Conservation (phyloP, 2,797 vertebrate genomes). For the Telmatherina bonti region DNA sequence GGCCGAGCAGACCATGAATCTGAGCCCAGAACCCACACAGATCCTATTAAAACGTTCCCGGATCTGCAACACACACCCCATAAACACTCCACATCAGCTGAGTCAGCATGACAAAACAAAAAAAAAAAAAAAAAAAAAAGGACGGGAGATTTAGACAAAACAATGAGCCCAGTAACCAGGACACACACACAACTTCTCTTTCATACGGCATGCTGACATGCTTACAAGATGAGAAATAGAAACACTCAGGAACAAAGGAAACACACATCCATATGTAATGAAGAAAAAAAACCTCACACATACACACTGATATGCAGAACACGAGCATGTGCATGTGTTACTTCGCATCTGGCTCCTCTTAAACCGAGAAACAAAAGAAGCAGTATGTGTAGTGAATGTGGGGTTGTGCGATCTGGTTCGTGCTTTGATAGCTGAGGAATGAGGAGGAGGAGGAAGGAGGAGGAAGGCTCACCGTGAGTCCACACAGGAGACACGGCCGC, state of each 20-base stretch:
- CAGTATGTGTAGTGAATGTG: conserved; percentile 67
- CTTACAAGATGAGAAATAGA: conserved; percentile 29
- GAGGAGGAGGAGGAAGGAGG: conserved; percentile 53
- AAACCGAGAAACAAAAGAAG: conserved; percentile 75
- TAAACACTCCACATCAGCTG: conserved; percentile 73
- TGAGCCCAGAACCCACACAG: conserved; percentile 71
- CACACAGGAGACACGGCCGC: conserved; percentile 41
- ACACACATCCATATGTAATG: conserved; percentile 7
- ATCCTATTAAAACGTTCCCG: conserved; percentile 67
- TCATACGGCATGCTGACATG: conserved; percentile 7
- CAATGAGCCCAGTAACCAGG: conserved; percentile 33
- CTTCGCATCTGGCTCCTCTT: conserved; percentile 80
- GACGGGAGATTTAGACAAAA: conserved; percentile 45
- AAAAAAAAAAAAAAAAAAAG: conserved; percentile 43
- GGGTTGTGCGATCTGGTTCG: conserved; percentile 51
- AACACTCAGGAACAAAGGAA: conserved; percentile 46
- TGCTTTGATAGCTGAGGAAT: conserved; percentile 75
- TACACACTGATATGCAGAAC: conserved; percentile 40
- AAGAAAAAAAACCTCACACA: not conserved
- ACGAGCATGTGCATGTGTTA: conserved; percentile 53
- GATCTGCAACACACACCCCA: conserved; percentile 69
- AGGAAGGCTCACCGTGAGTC: conserved; percentile 40
- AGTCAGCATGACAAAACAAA: conserved; percentile 68
- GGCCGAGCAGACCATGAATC: conserved; percentile 53
- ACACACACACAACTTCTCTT: conserved; percentile 14